Evolutionary conservation across 2,888 invertebrate genomes (phyloP).

Genomic region (Morpho deidamia): DNA sequence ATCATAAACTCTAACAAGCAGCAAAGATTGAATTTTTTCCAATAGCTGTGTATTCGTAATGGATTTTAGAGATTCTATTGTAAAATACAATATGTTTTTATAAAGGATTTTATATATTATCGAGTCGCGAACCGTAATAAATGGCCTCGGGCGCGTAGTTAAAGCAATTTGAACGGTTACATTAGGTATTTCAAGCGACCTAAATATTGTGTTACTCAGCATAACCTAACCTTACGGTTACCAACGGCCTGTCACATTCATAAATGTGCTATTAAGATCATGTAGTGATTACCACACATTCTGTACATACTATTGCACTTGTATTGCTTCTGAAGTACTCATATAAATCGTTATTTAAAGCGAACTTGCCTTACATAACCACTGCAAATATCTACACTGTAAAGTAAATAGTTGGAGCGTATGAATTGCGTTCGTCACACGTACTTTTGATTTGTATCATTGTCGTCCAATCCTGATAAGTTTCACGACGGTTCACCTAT

Average conservation of each 20-base stretch:
- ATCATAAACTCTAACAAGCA: neutral
- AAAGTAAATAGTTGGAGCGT: conserved; percentile 7
- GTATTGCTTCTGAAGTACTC: neutral
- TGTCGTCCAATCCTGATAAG: conserved; percentile 18
- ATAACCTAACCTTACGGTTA: conserved; percentile 25
- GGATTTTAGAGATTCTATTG: neutral
- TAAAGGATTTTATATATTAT: conserved; percentile 27
- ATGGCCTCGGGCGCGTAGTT: conserved; percentile 34
- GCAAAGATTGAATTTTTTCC: neutral
- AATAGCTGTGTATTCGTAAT: neutral
- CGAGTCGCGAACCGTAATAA: conserved; percentile 33
- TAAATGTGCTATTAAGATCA: conserved; percentile 18
- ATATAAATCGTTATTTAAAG: neutral
- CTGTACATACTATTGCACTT: conserved; percentile 4
- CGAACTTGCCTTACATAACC: neutral
- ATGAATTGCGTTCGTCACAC: no score
- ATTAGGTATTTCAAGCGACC: conserved; percentile 38
- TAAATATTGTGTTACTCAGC: conserved; percentile 33
- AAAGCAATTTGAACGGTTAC: conserved; percentile 43
- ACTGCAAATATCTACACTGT: neutral
- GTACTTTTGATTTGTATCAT: conserved; percentile 11
- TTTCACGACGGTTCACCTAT: conserved; percentile 20
- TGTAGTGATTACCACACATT: conserved; percentile 39
- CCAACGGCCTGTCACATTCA: conserved; percentile 18
- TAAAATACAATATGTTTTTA: neutral